A percentile compares a stretch with the other conserved stretches of the same genome.
These are phyloP conservation scores for Holotrichia oblita DNA, from an alignment of 1,140 invertebrate genomes.

Conservation along the genomic window DNA sequence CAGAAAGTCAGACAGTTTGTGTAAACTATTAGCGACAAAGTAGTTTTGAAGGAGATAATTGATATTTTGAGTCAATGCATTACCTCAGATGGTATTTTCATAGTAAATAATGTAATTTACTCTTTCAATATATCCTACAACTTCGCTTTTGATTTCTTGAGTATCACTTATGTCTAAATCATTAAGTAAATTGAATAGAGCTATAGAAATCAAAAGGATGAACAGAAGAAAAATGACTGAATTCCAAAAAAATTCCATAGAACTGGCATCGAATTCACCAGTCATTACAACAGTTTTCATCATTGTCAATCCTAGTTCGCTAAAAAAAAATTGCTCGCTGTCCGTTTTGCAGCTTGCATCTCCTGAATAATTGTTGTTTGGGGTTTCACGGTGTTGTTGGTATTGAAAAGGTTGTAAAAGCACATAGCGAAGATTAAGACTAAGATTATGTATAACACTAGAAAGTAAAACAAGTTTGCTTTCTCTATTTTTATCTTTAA, in stretches of 20 bases:
- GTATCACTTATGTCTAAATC: conserved; percentile 85
- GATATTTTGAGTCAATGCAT: too few species aligned
- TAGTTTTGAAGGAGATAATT: too few species aligned
- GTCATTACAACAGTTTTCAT: conserved; percentile 88
- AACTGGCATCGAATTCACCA: conserved; percentile 80
- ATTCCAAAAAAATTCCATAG: conserved; percentile 82
- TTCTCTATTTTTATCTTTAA: too few species aligned
- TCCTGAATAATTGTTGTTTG: background rate
- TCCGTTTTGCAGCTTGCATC: background rate
- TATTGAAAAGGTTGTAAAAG: background rate
- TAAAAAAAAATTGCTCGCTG: background rate
- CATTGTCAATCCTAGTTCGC: conserved; percentile 61
- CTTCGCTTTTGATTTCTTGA: conserved; percentile 75
- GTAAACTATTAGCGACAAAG: too few species aligned
- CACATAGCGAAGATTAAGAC: background rate
- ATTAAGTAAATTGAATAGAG: conserved; percentile 82
- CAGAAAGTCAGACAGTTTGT: too few species aligned
- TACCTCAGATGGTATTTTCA: conserved; percentile 74
- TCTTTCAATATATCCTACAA: too few species aligned
- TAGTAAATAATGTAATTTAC: conserved; percentile 74
- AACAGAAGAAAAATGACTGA: conserved; percentile 70
- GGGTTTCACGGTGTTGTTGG: background rate
- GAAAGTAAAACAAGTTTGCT: background rate
- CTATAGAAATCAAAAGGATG: too few species aligned
- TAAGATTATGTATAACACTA: background rate